Conservation (phyloP, 2,797 vertebrate genomes). For the Rhynchonycteris naso region DNA sequence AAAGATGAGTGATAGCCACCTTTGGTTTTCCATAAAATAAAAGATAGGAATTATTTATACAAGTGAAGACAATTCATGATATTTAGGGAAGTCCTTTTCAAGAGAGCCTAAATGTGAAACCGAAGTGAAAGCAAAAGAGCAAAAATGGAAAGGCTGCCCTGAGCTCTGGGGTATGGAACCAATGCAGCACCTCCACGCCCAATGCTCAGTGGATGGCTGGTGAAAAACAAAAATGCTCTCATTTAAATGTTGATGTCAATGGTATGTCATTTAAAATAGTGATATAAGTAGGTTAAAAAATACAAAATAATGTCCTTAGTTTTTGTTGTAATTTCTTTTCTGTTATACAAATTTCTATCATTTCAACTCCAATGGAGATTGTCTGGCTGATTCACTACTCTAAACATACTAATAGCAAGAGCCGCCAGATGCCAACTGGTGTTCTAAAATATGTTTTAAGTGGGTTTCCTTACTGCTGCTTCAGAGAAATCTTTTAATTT, state of each 20-base stretch:
- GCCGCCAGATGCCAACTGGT: background rate
- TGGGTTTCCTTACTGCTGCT: background rate
- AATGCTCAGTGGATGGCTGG: background rate
- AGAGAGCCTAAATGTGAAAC: background rate
- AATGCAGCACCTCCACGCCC: background rate
- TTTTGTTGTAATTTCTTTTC: background rate
- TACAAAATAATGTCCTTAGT: background rate
- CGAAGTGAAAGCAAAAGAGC: background rate
- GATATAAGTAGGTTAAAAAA: background rate
- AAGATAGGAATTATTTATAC: background rate
- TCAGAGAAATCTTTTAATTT: constrained; percentile 43
- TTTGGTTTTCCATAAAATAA: background rate
- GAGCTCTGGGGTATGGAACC: background rate
- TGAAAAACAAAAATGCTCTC: background rate
- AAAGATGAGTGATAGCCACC: background rate
- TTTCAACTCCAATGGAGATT: background rate
- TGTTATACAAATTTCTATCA: constrained; percentile 7
- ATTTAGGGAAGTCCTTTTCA: background rate
- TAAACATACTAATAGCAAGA: background rate
- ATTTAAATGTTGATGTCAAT: background rate
- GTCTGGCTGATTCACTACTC: background rate
- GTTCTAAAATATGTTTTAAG: background rate
- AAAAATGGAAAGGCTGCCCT: background rate
- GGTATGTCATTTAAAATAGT: background rate
- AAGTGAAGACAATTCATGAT: background rate